These are phyloP conservation scores for Gymnoscopelus braueri DNA, from an alignment of 2,797 vertebrate species.

Conservation along the genomic window DNA sequence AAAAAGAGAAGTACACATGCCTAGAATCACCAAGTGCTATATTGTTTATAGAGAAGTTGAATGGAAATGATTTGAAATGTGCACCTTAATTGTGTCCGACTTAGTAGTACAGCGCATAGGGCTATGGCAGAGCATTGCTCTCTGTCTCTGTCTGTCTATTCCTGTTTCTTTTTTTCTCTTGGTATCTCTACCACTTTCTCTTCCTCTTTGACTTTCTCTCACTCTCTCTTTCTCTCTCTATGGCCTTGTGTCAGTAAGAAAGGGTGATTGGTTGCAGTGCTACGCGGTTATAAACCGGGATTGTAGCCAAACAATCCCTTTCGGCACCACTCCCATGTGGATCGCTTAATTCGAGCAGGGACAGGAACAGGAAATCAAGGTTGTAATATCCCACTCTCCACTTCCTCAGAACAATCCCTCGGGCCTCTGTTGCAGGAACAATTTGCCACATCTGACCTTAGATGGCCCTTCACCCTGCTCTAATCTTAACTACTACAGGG, in stretches of 20 bases:
- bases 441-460: slow-evolving; percentile 5
- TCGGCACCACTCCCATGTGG: slow-evolving; percentile 21
- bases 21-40: slow-evolving; percentile 79
- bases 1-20: slow-evolving; percentile 45
- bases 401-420: background rate
- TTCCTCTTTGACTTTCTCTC: background rate
- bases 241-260: slow-evolving; percentile 24
- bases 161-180: background rate
- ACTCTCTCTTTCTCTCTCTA: slow-evolving; percentile 8
- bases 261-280: slow-evolving; percentile 17
- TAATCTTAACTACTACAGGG: background rate
- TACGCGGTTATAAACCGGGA: slow-evolving; percentile 51
- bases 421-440: background rate
- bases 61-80: slow-evolving; percentile 23
- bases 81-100: slow-evolving; percentile 32
- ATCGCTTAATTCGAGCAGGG: slow-evolving; percentile 15
- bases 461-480: background rate
- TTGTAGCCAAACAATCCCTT: slow-evolving; percentile 44
- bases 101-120: slow-evolving; percentile 10
- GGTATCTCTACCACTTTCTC: slow-evolving; percentile 8
- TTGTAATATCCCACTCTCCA: background rate
- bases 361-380: slow-evolving; percentile 1
- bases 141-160: background rate
- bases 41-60: slow-evolving; percentile 34
- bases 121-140: background rate